Evolutionary conservation across 2,888 invertebrate genomes (phyloP).

Genomic region (Formica aserva): DNA sequence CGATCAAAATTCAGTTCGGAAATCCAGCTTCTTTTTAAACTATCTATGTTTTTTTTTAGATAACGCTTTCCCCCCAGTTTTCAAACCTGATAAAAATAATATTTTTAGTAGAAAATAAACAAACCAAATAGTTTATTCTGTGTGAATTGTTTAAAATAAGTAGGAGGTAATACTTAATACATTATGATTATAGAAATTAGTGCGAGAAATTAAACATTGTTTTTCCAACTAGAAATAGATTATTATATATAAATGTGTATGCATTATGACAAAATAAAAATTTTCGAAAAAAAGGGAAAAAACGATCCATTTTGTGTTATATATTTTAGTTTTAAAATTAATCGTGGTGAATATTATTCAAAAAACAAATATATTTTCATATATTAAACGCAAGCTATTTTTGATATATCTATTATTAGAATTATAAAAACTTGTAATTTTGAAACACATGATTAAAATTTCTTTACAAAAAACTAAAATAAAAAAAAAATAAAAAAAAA

Average conservation of each 20-base stretch:
- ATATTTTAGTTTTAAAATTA: not conserved
- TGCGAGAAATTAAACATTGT: not conserved
- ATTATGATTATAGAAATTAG: not conserved
- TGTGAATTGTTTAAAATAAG: not conserved
- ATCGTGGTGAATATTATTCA: not conserved
- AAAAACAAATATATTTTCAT: not conserved
- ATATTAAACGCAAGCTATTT: not conserved
- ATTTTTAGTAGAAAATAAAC: constrained; percentile 11
- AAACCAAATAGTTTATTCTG: not conserved
- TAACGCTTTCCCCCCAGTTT: not conserved
- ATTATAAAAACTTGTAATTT: not conserved
- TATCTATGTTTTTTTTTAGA: not conserved
- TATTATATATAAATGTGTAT: not conserved
- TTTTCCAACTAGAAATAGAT: not conserved
- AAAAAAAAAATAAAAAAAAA: too few relatives aligned
- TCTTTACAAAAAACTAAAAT: too few relatives aligned
- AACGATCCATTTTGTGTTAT: not conserved
- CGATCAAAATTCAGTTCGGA: not conserved
- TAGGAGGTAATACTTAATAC: not conserved
- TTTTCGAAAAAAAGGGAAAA: not conserved
- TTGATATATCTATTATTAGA: not conserved
- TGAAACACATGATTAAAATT: not conserved
- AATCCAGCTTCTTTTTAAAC: not conserved
- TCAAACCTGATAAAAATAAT: constrained; percentile 13
- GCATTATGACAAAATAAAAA: not conserved